Evolutionary conservation across 2,888 invertebrate genomes (phyloP).

Genomic region (Prosopocoilus inquinatus): DNA sequence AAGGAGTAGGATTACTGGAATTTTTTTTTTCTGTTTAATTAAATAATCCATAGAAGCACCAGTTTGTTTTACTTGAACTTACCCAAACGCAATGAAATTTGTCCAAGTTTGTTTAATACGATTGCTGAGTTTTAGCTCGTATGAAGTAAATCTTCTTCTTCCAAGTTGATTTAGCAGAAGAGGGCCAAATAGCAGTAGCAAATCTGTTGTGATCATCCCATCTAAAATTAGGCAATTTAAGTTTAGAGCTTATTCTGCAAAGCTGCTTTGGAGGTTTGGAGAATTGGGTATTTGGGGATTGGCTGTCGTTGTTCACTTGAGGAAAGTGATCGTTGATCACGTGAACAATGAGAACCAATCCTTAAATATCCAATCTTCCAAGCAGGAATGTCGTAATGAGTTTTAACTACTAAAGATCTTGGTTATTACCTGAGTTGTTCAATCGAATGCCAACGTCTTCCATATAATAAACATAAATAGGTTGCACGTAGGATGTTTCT

Average conservation of each 20-base stretch:
- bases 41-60: background rate
- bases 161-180: slow-evolving; percentile 65
- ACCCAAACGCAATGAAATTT: slow-evolving; percentile 53
- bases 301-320: no score
- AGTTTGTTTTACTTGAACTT: slow-evolving; percentile 40
- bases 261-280: no score
- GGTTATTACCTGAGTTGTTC: slow-evolving; percentile 56
- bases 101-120: slow-evolving; percentile 54
- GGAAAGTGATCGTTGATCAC: no score
- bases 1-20: background rate
- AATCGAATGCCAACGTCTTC: slow-evolving; percentile 52
- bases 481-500: slow-evolving; percentile 42
- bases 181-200: slow-evolving; percentile 66
- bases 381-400: no score
- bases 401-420: no score
- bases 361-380: no score
- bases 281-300: no score
- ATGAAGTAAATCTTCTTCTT: slow-evolving; percentile 58
- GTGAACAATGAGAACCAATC: no score
- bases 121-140: slow-evolving; percentile 59
- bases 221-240: slow-evolving; percentile 49
- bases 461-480: slow-evolving; percentile 59
- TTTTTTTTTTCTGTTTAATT: no score
- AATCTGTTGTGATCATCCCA: slow-evolving; percentile 65
- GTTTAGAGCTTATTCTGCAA: background rate